Conservation (phyloP, 2,113 vertebrate genomes). For the Gallinago media region DNA sequence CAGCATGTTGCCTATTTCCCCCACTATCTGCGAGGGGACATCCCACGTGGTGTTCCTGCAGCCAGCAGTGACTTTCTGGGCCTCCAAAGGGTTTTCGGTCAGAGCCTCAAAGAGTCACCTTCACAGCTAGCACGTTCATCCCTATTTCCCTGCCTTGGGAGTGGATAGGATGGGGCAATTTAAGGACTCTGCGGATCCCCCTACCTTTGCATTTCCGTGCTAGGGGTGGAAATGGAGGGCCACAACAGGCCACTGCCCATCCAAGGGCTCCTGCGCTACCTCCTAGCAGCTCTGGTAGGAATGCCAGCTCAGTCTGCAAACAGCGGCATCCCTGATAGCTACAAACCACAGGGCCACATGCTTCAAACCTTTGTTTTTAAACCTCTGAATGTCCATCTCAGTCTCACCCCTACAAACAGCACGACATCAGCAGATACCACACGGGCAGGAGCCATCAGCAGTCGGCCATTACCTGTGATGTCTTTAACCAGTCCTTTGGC, state of each 20-base stretch:
- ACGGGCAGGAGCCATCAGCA: slow-evolving; percentile 9
- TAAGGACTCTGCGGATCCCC: neutral
- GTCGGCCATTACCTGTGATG: slow-evolving; percentile 86
- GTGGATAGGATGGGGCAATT: neutral
- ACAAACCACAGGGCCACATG: rapidly evolving
- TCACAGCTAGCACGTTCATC: neutral
- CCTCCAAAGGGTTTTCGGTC: neutral
- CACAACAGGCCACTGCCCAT: neutral
- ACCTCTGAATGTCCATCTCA: slow-evolving; percentile 61
- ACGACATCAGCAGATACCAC: slow-evolving; percentile 42
- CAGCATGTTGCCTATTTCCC: neutral
- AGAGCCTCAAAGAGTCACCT: neutral
- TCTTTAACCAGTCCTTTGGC: slow-evolving; percentile 80
- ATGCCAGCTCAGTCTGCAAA: neutral
- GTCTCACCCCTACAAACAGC: neutral
- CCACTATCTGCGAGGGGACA: neutral
- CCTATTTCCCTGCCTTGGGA: neutral
- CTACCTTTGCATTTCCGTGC: rapidly evolving
- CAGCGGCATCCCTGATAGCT: rapidly evolving
- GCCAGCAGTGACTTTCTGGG: rapidly evolving
- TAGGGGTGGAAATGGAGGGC: neutral
- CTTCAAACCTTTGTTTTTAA: slow-evolving; percentile 81
- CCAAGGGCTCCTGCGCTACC: neutral
- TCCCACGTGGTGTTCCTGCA: rapidly evolving
- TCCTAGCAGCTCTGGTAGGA: neutral